Conservation (phyloP, 2,888 invertebrate species). For the Thalpophila matura region DNA sequence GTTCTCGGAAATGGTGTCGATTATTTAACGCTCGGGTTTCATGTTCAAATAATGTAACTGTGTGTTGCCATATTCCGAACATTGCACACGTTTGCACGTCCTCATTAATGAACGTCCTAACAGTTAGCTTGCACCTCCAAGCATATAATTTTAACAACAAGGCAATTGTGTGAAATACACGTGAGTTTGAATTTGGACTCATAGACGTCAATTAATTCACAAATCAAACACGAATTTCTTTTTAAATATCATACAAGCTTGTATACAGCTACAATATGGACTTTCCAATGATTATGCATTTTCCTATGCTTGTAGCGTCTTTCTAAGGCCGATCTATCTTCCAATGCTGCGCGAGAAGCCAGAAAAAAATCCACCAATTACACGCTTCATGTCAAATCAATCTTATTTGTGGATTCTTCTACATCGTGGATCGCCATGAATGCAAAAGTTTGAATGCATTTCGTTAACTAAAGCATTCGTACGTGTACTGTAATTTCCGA, state of each 20-base stretch:
- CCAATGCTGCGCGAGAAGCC: too few species aligned
- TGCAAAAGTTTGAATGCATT: too few species aligned
- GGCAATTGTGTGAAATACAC: constrained; percentile 10
- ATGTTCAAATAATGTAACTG: constrained; percentile 26
- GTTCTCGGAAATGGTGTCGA: not conserved
- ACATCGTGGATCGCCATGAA: too few species aligned
- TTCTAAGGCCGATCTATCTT: too few species aligned
- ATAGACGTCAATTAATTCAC: not conserved
- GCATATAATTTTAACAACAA: constrained; percentile 33
- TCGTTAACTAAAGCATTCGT: too few species aligned
- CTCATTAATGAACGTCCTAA: constrained; percentile 15
- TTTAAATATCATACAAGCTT: not conserved
- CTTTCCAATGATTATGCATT: too few species aligned
- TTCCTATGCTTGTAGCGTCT: too few species aligned
- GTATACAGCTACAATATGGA: not conserved
- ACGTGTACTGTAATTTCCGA: too few species aligned
- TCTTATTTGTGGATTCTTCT: not conserved
- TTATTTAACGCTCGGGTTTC: constrained; percentile 4
- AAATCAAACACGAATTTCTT: not conserved
- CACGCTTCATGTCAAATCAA: too few species aligned
- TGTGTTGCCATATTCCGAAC: constrained; percentile 7
- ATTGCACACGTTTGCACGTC: constrained; percentile 12
- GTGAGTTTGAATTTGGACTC: constrained; percentile 20
- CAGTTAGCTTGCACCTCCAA: constrained; percentile 24
- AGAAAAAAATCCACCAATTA: too few species aligned